phyloP scores from a whole-genome alignment of 2,888 invertebrate species.

The Embidobia sp. region DNA sequence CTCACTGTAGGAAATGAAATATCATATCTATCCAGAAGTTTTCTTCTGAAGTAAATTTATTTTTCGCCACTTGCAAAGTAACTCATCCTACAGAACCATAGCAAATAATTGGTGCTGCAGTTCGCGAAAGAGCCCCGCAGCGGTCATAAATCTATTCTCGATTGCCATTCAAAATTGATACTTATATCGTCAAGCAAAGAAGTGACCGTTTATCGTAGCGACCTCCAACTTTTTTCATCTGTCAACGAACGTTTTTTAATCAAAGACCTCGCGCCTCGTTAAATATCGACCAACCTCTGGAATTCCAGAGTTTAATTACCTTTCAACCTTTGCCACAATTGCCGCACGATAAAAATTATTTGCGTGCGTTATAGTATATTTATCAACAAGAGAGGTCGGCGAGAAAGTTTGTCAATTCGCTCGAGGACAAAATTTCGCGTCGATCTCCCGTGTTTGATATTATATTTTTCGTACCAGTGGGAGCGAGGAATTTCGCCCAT shows the following conservation, averaged over 20 bases:
- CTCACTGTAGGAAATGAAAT: conserved; percentile 15
- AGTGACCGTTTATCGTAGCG: too few species aligned
- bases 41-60: conserved; percentile 20
- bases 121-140: background rate
- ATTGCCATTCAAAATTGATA: conserved; percentile 33
- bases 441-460: too few species aligned
- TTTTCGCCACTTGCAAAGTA: conserved; percentile 9
- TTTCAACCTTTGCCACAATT: conserved; percentile 47
- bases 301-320: conserved; percentile 48
- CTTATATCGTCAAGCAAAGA: conserved; percentile 11
- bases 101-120: conserved; percentile 20
- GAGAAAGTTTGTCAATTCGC: too few species aligned
- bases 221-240: conserved; percentile 20
- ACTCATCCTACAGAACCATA: conserved; percentile 19
- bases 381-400: too few species aligned
- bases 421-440: too few species aligned
- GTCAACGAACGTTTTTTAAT: conserved; percentile 39
- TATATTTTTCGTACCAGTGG: too few species aligned
- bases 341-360: conserved; percentile 33
- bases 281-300: conserved; percentile 18
- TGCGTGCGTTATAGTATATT: too few species aligned
- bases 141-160: conserved; percentile 22
- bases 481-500: too few species aligned
- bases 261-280: conserved; percentile 38
- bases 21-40: conserved; percentile 22